Percentiles rank a stretch among this genome's conserved stretches.
Conservation (phyloP, 2,888 invertebrate species). For the Beris morrisii region DNA sequence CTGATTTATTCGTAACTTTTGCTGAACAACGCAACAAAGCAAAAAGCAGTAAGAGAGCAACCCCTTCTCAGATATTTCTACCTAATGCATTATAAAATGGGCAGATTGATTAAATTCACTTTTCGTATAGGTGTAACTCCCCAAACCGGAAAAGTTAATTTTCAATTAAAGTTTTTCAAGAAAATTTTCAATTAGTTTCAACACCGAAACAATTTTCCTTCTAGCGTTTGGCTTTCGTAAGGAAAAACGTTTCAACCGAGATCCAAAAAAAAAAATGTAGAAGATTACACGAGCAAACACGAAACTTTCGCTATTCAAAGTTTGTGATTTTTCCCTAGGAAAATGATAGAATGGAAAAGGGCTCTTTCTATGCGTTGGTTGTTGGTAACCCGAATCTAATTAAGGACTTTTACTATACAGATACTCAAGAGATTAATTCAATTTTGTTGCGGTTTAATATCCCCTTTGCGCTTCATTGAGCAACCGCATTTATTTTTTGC, state of each 20-base stretch:
- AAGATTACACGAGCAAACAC: slow-evolving; percentile 11
- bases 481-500: too few relatives aligned
- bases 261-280: slow-evolving; percentile 6
- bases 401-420: slow-evolving; percentile 24
- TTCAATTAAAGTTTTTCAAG: slow-evolving; percentile 32
- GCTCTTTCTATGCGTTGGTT: slow-evolving; percentile 14
- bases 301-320: slow-evolving; percentile 32
- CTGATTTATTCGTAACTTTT: too few relatives aligned
- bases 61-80: too few relatives aligned
- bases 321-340: slow-evolving; percentile 26
- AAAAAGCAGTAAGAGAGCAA: too few relatives aligned
- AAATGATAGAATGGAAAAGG: slow-evolving; percentile 31
- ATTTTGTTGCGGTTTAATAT: slow-evolving; percentile 32
- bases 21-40: too few relatives aligned
- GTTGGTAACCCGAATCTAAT: slow-evolving; percentile 31
- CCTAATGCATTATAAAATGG: too few relatives aligned
- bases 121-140: too few relatives aligned
- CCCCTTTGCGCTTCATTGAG: slow-evolving; percentile 29
- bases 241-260: background rate
- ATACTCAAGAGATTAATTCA: slow-evolving; percentile 32
- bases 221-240: background rate
- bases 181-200: slow-evolving; percentile 30
- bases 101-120: too few relatives aligned
- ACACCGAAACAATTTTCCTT: slow-evolving; percentile 25
- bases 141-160: slow-evolving; percentile 18